Evolutionary conservation across 2,888 invertebrate genomes (phyloP).

Genomic region (Parnassius apollo): DNA sequence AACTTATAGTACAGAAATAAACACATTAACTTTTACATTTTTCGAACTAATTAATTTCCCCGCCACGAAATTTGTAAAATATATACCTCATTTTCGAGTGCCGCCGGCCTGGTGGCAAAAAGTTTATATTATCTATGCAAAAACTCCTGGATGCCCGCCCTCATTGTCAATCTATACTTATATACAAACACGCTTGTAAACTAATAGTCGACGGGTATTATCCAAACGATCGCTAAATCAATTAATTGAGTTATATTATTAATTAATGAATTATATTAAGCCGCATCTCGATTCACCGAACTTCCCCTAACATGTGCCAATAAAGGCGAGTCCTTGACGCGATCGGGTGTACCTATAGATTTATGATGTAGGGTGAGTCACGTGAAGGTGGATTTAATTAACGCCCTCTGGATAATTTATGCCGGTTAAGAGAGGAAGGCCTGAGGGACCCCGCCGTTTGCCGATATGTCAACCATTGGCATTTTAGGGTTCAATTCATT

Average conservation of each 20-base stretch:
- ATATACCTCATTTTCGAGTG: too few species aligned
- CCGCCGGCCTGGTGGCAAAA: too few species aligned
- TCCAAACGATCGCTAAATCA: conserved; percentile 4
- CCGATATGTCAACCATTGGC: conserved; percentile 23
- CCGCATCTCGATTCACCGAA: conserved; percentile 4
- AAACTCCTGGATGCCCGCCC: too few species aligned
- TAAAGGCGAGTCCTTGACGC: conserved; percentile 3
- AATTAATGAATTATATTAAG: conserved; percentile 7
- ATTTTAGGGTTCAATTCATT: conserved; percentile 13
- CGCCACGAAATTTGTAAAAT: too few species aligned
- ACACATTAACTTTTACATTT: too few species aligned
- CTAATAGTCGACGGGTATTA: not conserved
- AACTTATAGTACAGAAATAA: too few species aligned
- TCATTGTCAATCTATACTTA: too few species aligned
- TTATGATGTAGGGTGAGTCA: conserved; percentile 23
- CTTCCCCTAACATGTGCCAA: conserved; percentile 8
- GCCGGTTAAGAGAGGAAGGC: conserved; percentile 17
- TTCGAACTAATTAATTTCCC: too few species aligned
- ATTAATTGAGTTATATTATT: conserved; percentile 19
- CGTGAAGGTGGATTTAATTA: conserved; percentile 34
- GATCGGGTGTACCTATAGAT: conserved; percentile 1
- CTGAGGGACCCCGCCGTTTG: not conserved
- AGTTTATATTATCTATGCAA: too few species aligned
- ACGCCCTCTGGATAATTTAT: conserved; percentile 35
- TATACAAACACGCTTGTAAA: too few species aligned